These are phyloP conservation scores for Eurystomus glaucurus DNA, from an alignment of 2,797 vertebrate species.

Conservation along the genomic window DNA sequence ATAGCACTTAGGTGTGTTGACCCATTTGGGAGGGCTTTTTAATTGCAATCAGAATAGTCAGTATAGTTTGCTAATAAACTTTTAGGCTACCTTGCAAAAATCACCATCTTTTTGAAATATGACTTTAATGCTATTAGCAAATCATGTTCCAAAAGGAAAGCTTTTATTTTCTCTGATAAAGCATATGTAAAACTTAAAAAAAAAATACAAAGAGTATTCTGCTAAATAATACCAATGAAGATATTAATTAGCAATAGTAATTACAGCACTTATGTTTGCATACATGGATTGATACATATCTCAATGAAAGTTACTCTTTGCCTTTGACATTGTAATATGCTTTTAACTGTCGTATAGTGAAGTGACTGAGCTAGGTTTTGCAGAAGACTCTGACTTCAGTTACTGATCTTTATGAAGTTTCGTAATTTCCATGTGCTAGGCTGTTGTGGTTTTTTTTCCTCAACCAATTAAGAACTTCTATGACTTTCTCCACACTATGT, in stretches of 20 bases:
- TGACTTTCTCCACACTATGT: neutral
- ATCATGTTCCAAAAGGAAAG: conserved; percentile 33
- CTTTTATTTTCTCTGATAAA: conserved; percentile 36
- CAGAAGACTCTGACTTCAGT: neutral
- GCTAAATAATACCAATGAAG: neutral
- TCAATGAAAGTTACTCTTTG: neutral
- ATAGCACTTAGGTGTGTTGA: conserved; percentile 79
- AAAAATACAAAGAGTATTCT: neutral
- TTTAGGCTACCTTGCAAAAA: conserved; percentile 79
- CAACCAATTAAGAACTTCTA: neutral
- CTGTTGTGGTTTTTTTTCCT: neutral
- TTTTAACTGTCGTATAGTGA: neutral
- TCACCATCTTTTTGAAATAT: conserved; percentile 64
- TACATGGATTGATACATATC: neutral
- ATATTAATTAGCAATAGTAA: neutral
- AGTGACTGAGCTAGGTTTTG: neutral
- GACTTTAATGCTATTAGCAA: conserved; percentile 60
- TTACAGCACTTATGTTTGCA: neutral
- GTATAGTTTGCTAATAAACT: conserved; percentile 82
- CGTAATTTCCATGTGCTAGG: neutral
- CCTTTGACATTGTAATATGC: neutral
- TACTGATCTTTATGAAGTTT: neutral
- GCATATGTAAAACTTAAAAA: neutral
- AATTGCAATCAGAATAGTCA: conserved; percentile 82
- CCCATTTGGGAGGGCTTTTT: conserved; percentile 76